Evolutionary conservation across 2,797 vertebrate species (phyloP).

Genomic region (Falco cherrug): DNA sequence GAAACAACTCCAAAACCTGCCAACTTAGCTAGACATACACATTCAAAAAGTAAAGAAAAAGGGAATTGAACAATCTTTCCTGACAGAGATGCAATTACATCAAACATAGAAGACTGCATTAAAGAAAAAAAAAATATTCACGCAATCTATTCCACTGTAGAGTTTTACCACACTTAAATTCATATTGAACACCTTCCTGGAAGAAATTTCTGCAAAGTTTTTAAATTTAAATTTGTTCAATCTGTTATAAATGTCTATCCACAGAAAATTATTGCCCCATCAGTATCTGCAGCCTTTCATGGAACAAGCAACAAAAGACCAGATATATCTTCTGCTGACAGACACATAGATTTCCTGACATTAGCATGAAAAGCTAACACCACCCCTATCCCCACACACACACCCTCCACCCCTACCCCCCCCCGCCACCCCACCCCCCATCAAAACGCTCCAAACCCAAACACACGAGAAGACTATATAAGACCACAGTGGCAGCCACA

Average conservation of each 20-base stretch:
- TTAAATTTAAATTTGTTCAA: background rate
- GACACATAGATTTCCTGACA: background rate
- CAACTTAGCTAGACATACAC: slow-evolving; percentile 83
- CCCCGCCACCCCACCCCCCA: accelerated
- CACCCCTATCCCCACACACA: no score
- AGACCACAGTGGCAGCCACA: background rate
- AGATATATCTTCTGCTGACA: background rate
- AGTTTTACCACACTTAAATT: background rate
- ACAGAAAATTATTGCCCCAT: background rate
- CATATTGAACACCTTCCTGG: background rate
- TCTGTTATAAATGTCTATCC: background rate
- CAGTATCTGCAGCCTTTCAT: background rate
- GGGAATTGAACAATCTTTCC: background rate
- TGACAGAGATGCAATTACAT: background rate
- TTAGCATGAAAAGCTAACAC: background rate
- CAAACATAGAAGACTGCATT: background rate
- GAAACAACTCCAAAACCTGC: slow-evolving; percentile 90
- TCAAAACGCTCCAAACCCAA: background rate
- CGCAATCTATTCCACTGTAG: background rate
- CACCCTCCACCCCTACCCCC: no score
- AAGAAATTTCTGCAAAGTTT: background rate
- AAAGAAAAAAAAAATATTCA: background rate
- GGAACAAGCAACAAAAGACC: background rate
- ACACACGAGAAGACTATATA: background rate
- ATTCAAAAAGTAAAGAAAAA: slow-evolving; percentile 36